Base-by-base conservation (phyloP, 2,797 vertebrate genomes). In the Peromyscus melanophrys region DNA sequence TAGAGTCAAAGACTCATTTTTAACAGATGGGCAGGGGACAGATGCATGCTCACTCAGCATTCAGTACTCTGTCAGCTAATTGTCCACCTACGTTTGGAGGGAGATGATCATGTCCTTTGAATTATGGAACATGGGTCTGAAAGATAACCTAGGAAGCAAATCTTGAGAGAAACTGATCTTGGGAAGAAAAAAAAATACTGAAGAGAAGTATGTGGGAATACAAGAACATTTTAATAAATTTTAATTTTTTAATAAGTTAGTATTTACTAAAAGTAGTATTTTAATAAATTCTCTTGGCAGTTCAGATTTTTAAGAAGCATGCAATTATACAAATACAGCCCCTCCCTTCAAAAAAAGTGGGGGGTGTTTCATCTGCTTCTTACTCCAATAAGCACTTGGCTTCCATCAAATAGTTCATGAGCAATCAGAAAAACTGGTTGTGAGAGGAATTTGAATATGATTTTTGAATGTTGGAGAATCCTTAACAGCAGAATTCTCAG, bases 281-380 rank as follows among this genome's bases (percentile, higher is more conserved):
- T 94, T 84, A 73, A 91, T 82, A 86, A 89, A 87, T 85, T 95
- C 46, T 63, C 13, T 76, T 59, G 11, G 12, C 6, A 87, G 19
- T 49, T 92, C 71, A 83, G 19, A 90, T 34, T 97, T 94, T 63
- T 90, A 63, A 61, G 65, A 90, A 80, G 29, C 80, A 25, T 61
- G 19, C 75, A 76, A 81, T 81, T 59, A 52, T 69, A 34, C 37
- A 92, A 91, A 93, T 76, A 76, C 49, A 91, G 77, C 37, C 31
- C 61, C 40, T 43, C 11, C 3, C 57, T 91, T 73, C 61, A 65
- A 82, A 94, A 81, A 46, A 2, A 61, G n/a, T 11, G 25, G 23
- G 19, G 85, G 8, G 14, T 19, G 52, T 9, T 27, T 76, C 37
- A 75, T 89, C 71, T 43, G 27, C 19, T 89, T 91, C 65, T 90